Conservation (phyloP, 2,113 vertebrate species). For the Atlantisia rogersi region DNA sequence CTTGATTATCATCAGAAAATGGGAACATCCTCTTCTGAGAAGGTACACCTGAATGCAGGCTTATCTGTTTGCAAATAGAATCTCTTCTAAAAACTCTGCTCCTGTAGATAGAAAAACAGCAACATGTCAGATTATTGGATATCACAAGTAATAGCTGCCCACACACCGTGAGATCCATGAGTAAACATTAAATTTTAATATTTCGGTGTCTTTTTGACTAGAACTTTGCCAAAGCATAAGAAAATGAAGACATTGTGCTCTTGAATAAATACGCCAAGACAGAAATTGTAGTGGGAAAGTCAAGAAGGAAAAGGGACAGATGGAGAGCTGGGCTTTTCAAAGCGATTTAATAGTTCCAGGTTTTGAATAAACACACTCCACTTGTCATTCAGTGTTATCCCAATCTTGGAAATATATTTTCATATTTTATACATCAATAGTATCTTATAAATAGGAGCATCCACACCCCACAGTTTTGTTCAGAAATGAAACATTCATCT, state of each 20-base stretch:
- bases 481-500: background rate
- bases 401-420: background rate
- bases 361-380: background rate
- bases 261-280: background rate
- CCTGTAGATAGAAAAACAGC: background rate
- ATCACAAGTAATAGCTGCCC: background rate
- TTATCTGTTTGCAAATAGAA: background rate
- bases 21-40: background rate
- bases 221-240: background rate
- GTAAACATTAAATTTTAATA: background rate
- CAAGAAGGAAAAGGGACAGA: background rate
- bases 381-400: background rate
- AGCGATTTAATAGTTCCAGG: background rate
- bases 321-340: background rate
- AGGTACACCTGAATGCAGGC: background rate
- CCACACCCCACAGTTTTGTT: rapidly evolving
- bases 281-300: background rate
- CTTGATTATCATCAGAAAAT: background rate
- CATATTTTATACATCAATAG: background rate
- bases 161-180: background rate
- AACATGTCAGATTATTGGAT: background rate
- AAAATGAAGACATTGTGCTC: background rate
- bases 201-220: background rate
- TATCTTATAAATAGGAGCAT: background rate
- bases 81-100: background rate